Base-by-base conservation (phyloP, 2,888 invertebrate species). In the Herminia tarsipennalis region DNA sequence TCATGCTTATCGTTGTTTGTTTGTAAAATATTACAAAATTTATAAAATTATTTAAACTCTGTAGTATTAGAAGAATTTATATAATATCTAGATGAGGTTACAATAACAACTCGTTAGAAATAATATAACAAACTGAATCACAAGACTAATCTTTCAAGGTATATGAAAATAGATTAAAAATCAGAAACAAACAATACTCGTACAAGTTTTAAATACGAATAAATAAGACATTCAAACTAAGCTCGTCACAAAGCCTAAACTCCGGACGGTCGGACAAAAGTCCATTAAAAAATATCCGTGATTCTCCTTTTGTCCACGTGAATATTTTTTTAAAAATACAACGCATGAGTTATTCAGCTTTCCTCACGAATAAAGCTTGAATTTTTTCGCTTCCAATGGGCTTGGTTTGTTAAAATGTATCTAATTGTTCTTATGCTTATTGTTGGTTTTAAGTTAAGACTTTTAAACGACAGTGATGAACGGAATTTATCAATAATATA, bases 261-360 rank as follows among this genome's bases (percentile, higher is more conserved):
- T 46, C 44, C 10, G 17, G 4, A 45, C 42, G 9, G 29, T 44
- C 33, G 24, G 46, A 43, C 42, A 44, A 56, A 42, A 46, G 57
- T 52, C 17, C 44, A 47, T 56, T 47, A 47, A 58, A 57, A 55
- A 49, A 35, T 28, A 44, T 20, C 22, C 33, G 25, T 37, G n/a
- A 34, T 29, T 38, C 25, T 48, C 36, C 42, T 63, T 45, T 53
- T 42, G 50, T 49, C 42, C 48, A 52, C 42, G 10, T 4, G 8
- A 32, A n/a, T 30, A 22, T 17, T 22, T 43, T 51, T 64, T 63
- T 48, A 28, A 33, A 55, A 54, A 63, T 30, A 57, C 30, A 43
- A 30, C 48, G 38, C 36, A 35, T 34, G 47, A 28, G 18, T n/a
- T 37, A 42, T 39, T 44, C 32, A 22, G 33, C 32, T 44, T 50